Base-by-base conservation (phyloP, 2,888 invertebrate species). In the Argyra leucocephala region DNA sequence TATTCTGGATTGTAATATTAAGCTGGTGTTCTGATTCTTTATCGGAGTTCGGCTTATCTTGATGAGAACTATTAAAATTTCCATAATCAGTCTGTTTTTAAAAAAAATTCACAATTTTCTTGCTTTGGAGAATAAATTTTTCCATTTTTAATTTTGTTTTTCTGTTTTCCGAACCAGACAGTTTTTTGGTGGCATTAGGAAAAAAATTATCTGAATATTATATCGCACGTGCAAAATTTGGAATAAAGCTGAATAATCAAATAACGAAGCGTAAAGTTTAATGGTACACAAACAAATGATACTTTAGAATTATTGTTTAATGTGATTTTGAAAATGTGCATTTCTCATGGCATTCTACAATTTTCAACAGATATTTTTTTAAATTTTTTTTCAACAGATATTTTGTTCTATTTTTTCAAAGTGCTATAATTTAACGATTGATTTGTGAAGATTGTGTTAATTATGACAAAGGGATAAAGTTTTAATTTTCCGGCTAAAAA, bases 211-310 rank as follows among this genome's bases (percentile, higher is more conserved):
- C 31, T 31, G 31, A 31, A 7, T 31, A 31, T 31, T 31, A 31
- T 31, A 31, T 31, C 31, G 31, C 31, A 31, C 31, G 31, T 31
- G 31, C 31, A 31, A 31, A 31, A 31, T 31, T 31, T 31, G 31
- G 31, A 31, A 57, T n/a, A 57, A 57, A 57, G 57, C 57, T 57
- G 21, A 57, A 57, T 57, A 57, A n/a, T 57, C 57, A 57, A 57
- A 57, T 57, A 57, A 57, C 57, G 57, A 57, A 57, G 57, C 21
- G 31, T 31, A 31, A 57, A 21, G 57, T 57, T 57, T 57, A 57
- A 57, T 57, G 57, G 57, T 57, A n/a, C 57, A 57, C 57, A 57
- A 57, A 57, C 57, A 57, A 57, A 57, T 57, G 57, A 57, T 57
- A 57, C 57, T 57, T 57, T 57, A 57, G 57, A 57, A n/a, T 57